Base-by-base conservation (phyloP, 2,888 invertebrate genomes). In the Leptarthrus brevirostris region DNA sequence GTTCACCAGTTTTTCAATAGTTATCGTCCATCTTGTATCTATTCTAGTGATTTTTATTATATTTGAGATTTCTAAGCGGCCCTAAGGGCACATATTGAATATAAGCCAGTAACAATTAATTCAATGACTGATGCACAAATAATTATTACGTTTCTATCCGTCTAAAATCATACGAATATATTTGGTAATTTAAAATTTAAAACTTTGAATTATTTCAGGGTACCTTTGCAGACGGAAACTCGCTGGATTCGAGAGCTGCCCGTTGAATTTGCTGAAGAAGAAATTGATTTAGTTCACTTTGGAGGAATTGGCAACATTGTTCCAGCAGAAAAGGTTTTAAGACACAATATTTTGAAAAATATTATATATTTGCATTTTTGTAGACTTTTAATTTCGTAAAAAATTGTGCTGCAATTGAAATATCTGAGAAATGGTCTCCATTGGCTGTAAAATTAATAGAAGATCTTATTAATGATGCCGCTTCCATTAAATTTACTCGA, bases 241-340 rank as follows among this genome's bases (percentile, higher is more conserved):
- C 54, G 66, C 14, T 72, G 36, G 24, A 74, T 75, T n/a, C 49
- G 74, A 6, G 20, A 49, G 2, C 14, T 75, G 10, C 75, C 75
- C 3, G 4, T 14, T 12, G 49, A 72, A 3, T 70, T 74, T 14
- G 61, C 53, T 2, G 36, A 61, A 12, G 8, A n/a, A 2, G 30
- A 74, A 1, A 36, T 49, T 22, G 58, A 61, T 12, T 16, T 16
- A 2, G 58, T 76, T 22, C 56, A 20, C n/a, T 76, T 76, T 10
- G 76, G 72, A 12, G 75, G 76, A 2, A 8, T 76, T n/a, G 66
- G 53, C 34, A 61, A 74, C 18, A 16, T 76, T 14, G 69, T 76
- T 3, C 75, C 76, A 10, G 76, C 74, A 18, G 69, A 76, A 56
- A 74, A 72, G 40, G 76, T 40, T 5, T 20, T 18, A 22, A 10